Evolutionary conservation across 2,113 vertebrate genomes (phyloP).

Genomic region (Eolophus roseicapilla): DNA sequence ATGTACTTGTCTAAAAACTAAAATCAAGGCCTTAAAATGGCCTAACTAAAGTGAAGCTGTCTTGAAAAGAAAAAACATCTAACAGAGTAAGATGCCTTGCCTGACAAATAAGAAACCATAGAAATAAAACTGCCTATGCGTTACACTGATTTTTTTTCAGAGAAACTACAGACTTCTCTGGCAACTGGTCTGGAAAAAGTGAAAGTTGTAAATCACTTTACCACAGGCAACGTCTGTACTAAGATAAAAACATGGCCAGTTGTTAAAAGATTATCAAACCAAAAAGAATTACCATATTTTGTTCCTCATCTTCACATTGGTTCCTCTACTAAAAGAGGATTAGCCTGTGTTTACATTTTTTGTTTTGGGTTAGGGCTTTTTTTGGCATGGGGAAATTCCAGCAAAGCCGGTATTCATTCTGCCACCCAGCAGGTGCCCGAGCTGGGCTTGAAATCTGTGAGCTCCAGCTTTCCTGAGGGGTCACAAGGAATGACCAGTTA

Average conservation of each 20-base stretch:
- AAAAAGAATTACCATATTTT: neutral
- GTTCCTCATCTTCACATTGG: neutral
- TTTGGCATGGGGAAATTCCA: neutral
- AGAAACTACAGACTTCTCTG: neutral
- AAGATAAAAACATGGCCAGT: neutral
- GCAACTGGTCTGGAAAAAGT: neutral
- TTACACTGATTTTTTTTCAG: neutral
- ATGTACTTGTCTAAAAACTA: neutral
- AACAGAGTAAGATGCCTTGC: neutral
- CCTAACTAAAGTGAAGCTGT: neutral
- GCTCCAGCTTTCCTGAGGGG: neutral
- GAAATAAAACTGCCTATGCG: fast-evolving
- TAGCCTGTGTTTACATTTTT: neutral
- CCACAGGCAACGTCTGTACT: neutral
- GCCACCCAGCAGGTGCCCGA: neutral
- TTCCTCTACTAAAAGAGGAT: neutral
- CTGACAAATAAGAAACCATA: neutral
- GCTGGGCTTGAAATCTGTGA: neutral
- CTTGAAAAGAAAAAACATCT: neutral
- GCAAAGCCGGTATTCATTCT: neutral
- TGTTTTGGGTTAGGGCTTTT: neutral
- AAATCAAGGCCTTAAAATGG: neutral
- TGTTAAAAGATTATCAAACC: neutral
- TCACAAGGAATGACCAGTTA: neutral
- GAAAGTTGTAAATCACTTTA: neutral